Evolutionary conservation across 2,113 vertebrate species (phyloP).

Genomic region (Bettongia penicillata): DNA sequence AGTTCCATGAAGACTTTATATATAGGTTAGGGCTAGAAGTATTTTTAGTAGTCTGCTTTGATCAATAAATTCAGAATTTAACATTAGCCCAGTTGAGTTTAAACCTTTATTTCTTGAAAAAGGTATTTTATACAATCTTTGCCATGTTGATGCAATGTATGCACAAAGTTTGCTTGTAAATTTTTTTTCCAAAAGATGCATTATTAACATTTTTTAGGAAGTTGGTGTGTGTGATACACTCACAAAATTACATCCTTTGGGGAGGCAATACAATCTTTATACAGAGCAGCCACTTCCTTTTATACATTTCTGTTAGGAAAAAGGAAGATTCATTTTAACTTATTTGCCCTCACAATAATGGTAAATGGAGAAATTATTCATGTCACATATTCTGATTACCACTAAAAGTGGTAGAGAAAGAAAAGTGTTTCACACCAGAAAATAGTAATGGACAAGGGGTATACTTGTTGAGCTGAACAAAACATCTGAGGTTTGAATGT

Average conservation of each 20-base stretch:
- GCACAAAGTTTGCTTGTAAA: constrained; percentile 72
- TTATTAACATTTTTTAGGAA: constrained; percentile 76
- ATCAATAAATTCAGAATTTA: constrained; percentile 68
- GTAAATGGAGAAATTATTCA: constrained; percentile 63
- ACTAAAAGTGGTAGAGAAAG: constrained; percentile 67
- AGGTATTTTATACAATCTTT: constrained; percentile 77
- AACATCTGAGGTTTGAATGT: not conserved
- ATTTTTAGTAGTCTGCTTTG: constrained; percentile 21
- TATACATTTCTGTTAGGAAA: constrained; percentile 74
- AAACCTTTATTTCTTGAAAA: constrained; percentile 79
- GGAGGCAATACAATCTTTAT: constrained; percentile 73
- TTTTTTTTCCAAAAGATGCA: constrained; percentile 76
- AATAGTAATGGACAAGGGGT: constrained; percentile 61
- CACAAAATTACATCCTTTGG: constrained; percentile 74
- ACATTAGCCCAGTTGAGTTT: constrained; percentile 56
- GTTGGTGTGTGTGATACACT: constrained; percentile 77
- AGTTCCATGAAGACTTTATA: not conserved
- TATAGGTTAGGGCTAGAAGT: not conserved
- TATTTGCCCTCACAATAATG: constrained; percentile 64
- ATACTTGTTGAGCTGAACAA: constrained; percentile 55
- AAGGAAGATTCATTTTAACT: constrained; percentile 74
- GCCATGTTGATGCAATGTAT: constrained; percentile 74
- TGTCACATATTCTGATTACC: constrained; percentile 62
- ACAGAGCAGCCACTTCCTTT: constrained; percentile 75
- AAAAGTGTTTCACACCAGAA: constrained; percentile 59